These are phyloP conservation scores for Tauraco erythrolophus DNA, from an alignment of 2,113 vertebrate species.

Conservation along the genomic window DNA sequence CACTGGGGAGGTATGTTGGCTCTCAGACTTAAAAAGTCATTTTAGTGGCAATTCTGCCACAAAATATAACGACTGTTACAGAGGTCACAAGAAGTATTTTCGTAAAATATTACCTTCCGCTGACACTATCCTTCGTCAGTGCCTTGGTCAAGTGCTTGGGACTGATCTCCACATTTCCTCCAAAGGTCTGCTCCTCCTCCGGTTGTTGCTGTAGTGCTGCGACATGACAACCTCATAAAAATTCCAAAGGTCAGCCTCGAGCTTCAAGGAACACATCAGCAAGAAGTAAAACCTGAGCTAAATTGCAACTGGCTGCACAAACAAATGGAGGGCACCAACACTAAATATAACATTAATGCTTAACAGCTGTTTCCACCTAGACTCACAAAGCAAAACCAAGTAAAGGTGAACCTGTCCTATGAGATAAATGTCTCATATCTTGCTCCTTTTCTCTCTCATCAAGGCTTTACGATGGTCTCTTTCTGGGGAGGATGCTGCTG, in stretches of 20 bases:
- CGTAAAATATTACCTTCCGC: background rate
- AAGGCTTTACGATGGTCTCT: accelerated
- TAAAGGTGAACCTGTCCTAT: background rate
- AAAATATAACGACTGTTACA: background rate
- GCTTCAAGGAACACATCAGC: background rate
- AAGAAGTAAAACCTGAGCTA: background rate
- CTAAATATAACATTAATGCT: background rate
- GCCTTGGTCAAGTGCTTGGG: background rate
- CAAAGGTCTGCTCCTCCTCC: background rate
- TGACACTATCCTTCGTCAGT: background rate
- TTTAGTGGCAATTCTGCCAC: background rate
- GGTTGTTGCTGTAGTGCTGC: background rate
- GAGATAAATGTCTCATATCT: background rate
- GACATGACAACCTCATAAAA: slow-evolving; percentile 22
- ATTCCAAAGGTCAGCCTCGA: slow-evolving; percentile 3
- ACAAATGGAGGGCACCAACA: background rate
- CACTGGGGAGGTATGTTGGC: background rate
- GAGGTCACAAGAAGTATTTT: background rate
- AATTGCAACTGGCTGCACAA: background rate
- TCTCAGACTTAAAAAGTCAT: background rate
- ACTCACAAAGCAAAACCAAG: background rate
- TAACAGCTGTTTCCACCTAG: background rate
- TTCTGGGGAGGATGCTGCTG: background rate
- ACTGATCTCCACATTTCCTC: slow-evolving; percentile 1
- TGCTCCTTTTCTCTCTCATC: background rate